Percentiles rank a stretch among this genome's conserved stretches.
phyloP scores from a whole-genome alignment of 2,888 invertebrate species.

The Anaspis maculata region DNA sequence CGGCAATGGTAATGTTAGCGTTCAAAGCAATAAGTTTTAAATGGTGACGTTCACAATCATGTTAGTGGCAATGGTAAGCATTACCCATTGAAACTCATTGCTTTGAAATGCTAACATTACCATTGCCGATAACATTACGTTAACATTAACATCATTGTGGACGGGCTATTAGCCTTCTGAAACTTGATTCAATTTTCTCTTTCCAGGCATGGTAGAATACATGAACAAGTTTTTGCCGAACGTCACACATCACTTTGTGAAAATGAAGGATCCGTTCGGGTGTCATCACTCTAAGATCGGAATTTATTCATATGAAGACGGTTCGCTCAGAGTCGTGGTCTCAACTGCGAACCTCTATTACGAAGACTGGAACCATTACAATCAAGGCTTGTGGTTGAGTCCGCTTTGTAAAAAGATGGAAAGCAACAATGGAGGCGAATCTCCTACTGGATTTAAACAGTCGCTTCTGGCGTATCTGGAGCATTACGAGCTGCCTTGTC shows the following conservation, averaged over 20 bases:
- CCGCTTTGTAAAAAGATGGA: conserved; percentile 59
- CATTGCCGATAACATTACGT: too few species aligned
- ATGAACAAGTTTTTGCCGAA: conserved; percentile 51
- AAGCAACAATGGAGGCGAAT: conserved; percentile 58
- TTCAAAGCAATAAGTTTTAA: too few species aligned
- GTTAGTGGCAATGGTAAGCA: too few species aligned
- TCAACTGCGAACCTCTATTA: conserved; percentile 88
- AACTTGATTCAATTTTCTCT: too few species aligned
- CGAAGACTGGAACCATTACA: conserved; percentile 90
- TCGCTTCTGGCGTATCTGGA: conserved; percentile 68
- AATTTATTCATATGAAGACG: conserved; percentile 72
- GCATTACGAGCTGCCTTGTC: conserved; percentile 58
- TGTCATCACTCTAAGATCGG: conserved; percentile 90
- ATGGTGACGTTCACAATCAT: too few species aligned
- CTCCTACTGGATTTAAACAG: conserved; percentile 73
- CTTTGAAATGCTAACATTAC: too few species aligned
- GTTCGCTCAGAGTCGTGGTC: conserved; percentile 75
- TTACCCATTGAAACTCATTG: too few species aligned
- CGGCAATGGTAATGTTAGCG: too few species aligned
- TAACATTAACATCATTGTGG: too few species aligned
- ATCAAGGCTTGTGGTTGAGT: conserved; percentile 67
- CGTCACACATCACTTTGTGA: conserved; percentile 57
- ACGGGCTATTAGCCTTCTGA: too few species aligned
- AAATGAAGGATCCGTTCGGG: conserved; percentile 71
- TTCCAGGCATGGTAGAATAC: conserved; percentile 39